Conservation (phyloP, 2,113 vertebrate genomes). For the Campylomormyrus numenius region DNA sequence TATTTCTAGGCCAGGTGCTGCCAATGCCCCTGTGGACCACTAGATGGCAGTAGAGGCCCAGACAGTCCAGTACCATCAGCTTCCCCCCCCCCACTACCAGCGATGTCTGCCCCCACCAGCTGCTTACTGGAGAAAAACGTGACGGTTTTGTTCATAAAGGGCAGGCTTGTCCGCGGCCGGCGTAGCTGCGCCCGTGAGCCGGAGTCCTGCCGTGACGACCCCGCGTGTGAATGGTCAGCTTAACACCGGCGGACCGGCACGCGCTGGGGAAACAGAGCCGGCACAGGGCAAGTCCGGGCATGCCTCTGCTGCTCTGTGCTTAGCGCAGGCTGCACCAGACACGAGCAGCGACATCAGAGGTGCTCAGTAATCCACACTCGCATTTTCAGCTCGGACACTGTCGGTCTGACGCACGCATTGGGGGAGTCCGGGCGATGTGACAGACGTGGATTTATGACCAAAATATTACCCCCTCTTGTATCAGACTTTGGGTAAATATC, state of each 20-base stretch:
- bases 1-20: not conserved
- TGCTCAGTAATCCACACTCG: not conserved
- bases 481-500: not conserved
- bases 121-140: slow-evolving; percentile 6
- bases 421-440: not conserved
- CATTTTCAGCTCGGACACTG: not conserved
- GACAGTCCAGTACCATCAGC: not conserved
- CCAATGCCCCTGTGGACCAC: not conserved
- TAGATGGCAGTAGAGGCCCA: slow-evolving; percentile 27
- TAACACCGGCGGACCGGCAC: not conserved
- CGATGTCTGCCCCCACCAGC: not conserved
- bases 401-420: not conserved
- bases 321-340: not conserved
- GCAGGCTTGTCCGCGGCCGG: not conserved
- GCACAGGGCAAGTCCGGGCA: not conserved
- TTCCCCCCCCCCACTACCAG: not conserved
- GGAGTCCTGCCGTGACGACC: not conserved
- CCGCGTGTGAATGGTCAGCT: not conserved
- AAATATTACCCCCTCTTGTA: not conserved
- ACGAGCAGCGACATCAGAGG: not conserved
- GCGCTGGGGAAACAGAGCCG: not conserved
- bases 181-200: not conserved
- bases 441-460: not conserved
- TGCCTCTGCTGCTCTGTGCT: not conserved
- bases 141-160: slow-evolving; percentile 7